Evolutionary conservation across 2,113 vertebrate species (phyloP), one percentile per base, ranked within the genome.

Genomic region (Paralichthys olivaceus): DNA sequence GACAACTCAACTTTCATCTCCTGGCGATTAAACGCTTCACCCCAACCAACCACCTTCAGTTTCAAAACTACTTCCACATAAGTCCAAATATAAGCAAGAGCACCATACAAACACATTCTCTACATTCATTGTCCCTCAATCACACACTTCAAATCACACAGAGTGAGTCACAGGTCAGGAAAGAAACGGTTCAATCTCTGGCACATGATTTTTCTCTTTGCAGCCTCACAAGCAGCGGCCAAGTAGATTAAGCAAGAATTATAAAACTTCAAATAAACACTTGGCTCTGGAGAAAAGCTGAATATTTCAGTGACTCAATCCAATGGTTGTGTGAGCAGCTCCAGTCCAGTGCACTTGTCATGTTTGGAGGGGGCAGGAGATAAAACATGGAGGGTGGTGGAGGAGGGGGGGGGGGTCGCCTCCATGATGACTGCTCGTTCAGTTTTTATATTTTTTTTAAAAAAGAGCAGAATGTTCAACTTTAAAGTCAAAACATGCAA

Each of bases 221-320:
- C 22, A 5, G 54, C 56, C 7, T 32, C 14, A 43, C 60, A 77
- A 66, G 29, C 77, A 26, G 53, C 14, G 15, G 70, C 66, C 72
- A 69, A 83, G 74, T 2, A 58, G 71, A 84, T 84, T 75, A 76
- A 49, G 55, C n/a, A 67, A 71, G 66, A 75, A 70, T 77, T 23
- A 67, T 51, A 64, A 79, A 76, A 81, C 79, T 76, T 83, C 43
- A 78, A 86, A 86, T 65, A 73, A 77, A 83, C 74, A 68, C 74
- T 80, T 84, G 69, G 64, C 70, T 37, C 25, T 6, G 37, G 4
- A 5, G 25, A 22, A 67, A 71, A 64, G 67, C 77, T 76, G 61
- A 81, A 69, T 76, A 63, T 76, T 76, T 69, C 1, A 65, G 61
- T 73, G 80, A 80, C 59, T 72, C 69, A 34, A 20, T 68, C 59